Percentiles rank a stretch among this genome's conserved stretches.
phyloP scores from a whole-genome alignment of 2,797 vertebrate genomes.

The Sebastes iracundus region DNA sequence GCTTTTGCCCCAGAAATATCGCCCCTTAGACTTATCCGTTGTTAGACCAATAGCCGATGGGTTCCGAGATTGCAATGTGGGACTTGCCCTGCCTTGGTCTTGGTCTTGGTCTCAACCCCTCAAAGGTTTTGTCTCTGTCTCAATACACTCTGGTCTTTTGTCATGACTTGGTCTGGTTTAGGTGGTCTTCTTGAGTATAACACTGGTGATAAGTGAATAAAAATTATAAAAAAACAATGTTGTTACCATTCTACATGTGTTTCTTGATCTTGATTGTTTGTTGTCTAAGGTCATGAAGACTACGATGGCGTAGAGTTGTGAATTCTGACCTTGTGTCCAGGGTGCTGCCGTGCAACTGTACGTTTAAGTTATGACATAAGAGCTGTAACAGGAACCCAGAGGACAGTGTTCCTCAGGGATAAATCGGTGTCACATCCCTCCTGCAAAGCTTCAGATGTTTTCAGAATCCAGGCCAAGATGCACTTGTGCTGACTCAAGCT shows the following conservation, averaged over 20 bases:
- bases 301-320: background rate
- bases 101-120: no score
- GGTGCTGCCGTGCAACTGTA: background rate
- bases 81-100: background rate
- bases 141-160: background rate
- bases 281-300: background rate
- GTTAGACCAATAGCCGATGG: no score
- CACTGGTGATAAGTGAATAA: background rate
- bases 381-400: constrained; percentile 1
- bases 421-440: background rate
- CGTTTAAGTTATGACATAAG: background rate
- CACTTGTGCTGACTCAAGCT: background rate
- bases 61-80: background rate
- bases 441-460: constrained; percentile 3
- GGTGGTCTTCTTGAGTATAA: background rate
- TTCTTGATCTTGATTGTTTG: background rate
- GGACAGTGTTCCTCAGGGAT: background rate
- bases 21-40: no score
- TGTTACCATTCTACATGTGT: background rate
- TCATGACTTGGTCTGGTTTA: background rate
- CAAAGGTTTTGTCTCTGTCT: no score
- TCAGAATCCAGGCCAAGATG: constrained; percentile 14
- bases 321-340: background rate
- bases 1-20: no score
- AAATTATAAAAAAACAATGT: background rate